phyloP scores from a whole-genome alignment of 2,113 vertebrate genomes.

The Acrocephalus arundinaceus region DNA sequence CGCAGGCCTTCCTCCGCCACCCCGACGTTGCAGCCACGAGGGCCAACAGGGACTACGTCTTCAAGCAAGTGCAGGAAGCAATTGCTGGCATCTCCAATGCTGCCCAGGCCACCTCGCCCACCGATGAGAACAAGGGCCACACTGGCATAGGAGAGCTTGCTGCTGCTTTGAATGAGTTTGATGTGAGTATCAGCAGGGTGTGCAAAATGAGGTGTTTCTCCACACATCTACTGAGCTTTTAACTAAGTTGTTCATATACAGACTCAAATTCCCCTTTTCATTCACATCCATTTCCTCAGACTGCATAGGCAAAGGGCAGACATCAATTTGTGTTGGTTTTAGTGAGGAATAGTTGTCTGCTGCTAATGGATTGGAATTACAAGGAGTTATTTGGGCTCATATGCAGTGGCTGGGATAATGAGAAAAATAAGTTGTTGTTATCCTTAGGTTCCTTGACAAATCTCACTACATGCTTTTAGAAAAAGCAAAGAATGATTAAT shows the following conservation, averaged over 20 bases:
- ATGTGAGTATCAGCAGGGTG: slow-evolving; percentile 79
- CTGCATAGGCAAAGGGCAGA: neutral
- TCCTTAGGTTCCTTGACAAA: neutral
- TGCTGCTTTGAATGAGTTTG: slow-evolving; percentile 96
- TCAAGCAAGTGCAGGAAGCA: slow-evolving; percentile 98
- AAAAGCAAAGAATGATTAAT: neutral
- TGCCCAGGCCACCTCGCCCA: slow-evolving; percentile 93
- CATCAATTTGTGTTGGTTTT: neutral
- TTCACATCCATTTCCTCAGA: neutral
- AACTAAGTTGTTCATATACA: neutral
- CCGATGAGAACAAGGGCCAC: slow-evolving; percentile 94
- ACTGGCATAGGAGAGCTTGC: slow-evolving; percentile 96
- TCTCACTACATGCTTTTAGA: neutral
- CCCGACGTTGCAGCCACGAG: slow-evolving; percentile 95
- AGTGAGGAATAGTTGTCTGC: neutral
- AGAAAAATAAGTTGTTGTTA: neutral
- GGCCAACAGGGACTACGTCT: slow-evolving; percentile 97
- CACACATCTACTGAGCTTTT: neutral
- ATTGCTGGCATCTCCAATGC: slow-evolving; percentile 95
- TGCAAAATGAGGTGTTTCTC: neutral
- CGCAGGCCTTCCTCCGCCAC: slow-evolving; percentile 95
- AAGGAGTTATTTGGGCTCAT: neutral
- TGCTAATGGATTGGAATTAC: neutral
- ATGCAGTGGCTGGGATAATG: neutral
- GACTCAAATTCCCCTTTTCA: neutral